These are phyloP conservation scores for Holothuria scabra DNA, from an alignment of 53 echinoderm and acorn worm genomes.

Conservation along the genomic window DNA sequence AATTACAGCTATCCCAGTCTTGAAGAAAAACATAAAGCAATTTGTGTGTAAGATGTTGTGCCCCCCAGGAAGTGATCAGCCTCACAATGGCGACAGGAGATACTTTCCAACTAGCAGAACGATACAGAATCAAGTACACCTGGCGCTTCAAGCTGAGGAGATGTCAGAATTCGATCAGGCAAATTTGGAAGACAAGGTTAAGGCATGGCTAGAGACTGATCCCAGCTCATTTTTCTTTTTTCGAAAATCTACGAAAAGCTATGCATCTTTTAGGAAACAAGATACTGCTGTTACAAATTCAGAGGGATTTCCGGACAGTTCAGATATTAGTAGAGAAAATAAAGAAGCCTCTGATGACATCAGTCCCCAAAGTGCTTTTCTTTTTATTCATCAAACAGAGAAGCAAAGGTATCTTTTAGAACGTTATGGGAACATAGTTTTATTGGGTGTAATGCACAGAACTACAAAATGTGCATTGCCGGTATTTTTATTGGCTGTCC, in stretches of 20 bases:
- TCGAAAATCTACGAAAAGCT: background rate
- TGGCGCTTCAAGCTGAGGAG: background rate
- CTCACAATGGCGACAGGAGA: background rate
- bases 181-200: slow-evolving; percentile 5
- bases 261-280: background rate
- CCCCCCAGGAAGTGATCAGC: background rate
- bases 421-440: slow-evolving; percentile 1
- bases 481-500: slow-evolving; percentile 45
- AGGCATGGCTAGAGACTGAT: background rate
- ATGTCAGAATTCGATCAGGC: slow-evolving; percentile 1
- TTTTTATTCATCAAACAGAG: background rate
- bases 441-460: slow-evolving; percentile 45
- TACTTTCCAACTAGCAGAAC: slow-evolving; percentile 13
- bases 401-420: background rate
- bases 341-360: background rate
- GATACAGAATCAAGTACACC: background rate
- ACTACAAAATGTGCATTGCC: slow-evolving; percentile 52
- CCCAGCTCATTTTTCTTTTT: too few species aligned
- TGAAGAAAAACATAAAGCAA: background rate
- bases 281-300: background rate
- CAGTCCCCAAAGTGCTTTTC: background rate
- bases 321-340: background rate
- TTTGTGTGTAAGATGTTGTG: background rate
- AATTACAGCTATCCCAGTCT: background rate
- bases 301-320: background rate